Base-by-base conservation (phyloP, 2,888 invertebrate genomes). In the Macropis europaea region DNA sequence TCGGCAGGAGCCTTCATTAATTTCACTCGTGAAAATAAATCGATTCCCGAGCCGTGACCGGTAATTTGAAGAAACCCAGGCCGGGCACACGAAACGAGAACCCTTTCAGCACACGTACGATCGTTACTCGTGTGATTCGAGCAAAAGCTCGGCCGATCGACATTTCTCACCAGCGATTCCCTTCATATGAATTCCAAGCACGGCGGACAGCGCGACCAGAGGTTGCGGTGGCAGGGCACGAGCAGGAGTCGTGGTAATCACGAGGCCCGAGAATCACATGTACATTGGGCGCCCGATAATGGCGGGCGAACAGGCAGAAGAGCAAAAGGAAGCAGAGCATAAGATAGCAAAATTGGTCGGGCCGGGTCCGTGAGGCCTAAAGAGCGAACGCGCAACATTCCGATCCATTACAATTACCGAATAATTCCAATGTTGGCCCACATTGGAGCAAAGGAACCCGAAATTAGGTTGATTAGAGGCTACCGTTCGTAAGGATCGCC, bases 381-480 rank as follows among this genome's bases (percentile, higher is more conserved):
- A 78, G 82, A 79, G 72, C 71, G 80, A 80, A 79, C 74, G 83
- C 81, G 82, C 84, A 85, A 87, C 86, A 89, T 88, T 89, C 87
- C 86, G 76, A 89, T 88, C 87, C 83, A 83, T 89, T 88, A 89
- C 88, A 88, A 90, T 89, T 88, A 89, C 87, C 84, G 81, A 89
- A 89, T 88, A 89, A 89, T 89, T 88, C 83, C 84, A 84, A 85
- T 84, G 87, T 84, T 86, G 86, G 83, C 79, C 85, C 82, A 85
- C 82, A 84, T 85, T 83, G 84, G 83, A 79, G 76, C 68, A 82
- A 79, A 82, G 83, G 75, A 89, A 87, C 89, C 89, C 79, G 80
- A 83, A 89, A 90, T 90, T 90, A 90, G 88, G 82, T 86, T 89
- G 90, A 90, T 90, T 89, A 90, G 89, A 87, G 89, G 89, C 90